Evolutionary conservation across 2,113 vertebrate genomes (phyloP).

Genomic region (Vidua macroura): DNA sequence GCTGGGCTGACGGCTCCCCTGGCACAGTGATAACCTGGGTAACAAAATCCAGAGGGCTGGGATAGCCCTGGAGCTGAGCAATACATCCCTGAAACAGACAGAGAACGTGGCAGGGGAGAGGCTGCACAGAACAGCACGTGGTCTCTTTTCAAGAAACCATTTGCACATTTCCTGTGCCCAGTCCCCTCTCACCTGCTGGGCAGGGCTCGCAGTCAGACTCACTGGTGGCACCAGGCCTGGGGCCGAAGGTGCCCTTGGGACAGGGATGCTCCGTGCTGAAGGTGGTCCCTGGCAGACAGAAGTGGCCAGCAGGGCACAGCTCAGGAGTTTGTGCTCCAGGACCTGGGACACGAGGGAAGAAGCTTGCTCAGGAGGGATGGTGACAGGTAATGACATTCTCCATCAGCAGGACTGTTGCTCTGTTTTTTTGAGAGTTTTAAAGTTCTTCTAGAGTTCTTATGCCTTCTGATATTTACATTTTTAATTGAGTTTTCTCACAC

Average conservation of each 20-base stretch:
- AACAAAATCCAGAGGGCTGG: constrained; percentile 82
- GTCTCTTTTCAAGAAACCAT: background rate
- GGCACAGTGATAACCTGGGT: constrained; percentile 81
- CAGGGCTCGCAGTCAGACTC: constrained; percentile 80
- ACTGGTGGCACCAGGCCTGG: constrained; percentile 67
- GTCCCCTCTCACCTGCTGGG: constrained; percentile 76
- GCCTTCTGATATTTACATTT: too few relatives aligned
- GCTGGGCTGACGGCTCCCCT: constrained; percentile 80
- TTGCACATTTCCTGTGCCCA: background rate
- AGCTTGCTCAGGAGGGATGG: background rate
- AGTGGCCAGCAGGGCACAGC: constrained; percentile 78
- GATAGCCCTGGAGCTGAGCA: constrained; percentile 80
- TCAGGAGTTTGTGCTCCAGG: constrained; percentile 60
- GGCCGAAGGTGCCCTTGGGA: constrained; percentile 81
- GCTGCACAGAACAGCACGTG: background rate
- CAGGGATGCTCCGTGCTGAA: constrained; percentile 78
- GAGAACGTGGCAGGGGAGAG: background rate
- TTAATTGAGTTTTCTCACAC: too few relatives aligned
- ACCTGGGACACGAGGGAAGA: constrained; percentile 35
- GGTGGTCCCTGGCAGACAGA: constrained; percentile 78
- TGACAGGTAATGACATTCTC: background rate
- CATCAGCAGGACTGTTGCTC: background rate
- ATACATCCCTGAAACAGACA: constrained; percentile 78
- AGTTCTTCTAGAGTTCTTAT: too few relatives aligned
- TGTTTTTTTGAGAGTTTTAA: too few relatives aligned